These are phyloP conservation scores for Toxotes lorentzi DNA, from an alignment of 2,797 vertebrate species.

Conservation along the genomic window DNA sequence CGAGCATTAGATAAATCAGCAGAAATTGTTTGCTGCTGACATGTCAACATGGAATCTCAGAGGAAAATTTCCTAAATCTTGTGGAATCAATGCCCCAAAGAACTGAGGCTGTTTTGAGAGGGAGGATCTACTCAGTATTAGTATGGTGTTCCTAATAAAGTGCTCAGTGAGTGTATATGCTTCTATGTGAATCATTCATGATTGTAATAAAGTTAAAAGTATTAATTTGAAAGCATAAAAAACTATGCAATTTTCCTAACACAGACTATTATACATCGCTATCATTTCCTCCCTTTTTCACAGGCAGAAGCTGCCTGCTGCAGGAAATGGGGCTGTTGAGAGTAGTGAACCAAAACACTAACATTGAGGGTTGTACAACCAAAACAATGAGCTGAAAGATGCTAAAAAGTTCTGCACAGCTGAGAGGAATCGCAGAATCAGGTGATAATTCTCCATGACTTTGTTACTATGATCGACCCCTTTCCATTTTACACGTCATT, in stretches of 20 bases:
- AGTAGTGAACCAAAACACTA: background rate
- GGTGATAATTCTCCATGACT: background rate
- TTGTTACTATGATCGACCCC: background rate
- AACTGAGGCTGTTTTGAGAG: background rate
- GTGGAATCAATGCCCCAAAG: background rate
- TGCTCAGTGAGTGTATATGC: background rate
- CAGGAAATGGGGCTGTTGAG: background rate
- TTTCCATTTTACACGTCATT: background rate
- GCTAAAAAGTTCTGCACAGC: background rate
- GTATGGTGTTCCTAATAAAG: background rate
- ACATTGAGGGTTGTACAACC: background rate
- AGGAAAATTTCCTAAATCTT: background rate
- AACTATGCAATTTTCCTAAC: background rate
- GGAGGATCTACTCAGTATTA: background rate
- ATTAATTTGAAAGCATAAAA: background rate
- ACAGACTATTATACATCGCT: background rate
- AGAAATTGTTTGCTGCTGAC: background rate
- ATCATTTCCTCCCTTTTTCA: background rate
- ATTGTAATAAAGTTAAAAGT: background rate
- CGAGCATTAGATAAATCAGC: background rate
- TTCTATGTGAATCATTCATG: background rate
- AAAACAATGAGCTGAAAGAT: background rate
- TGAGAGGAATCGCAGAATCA: background rate
- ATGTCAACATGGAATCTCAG: background rate
- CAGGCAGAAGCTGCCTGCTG: background rate